Conservation (phyloP, 2,797 vertebrate genomes). For the Vipera latastei region DNA sequence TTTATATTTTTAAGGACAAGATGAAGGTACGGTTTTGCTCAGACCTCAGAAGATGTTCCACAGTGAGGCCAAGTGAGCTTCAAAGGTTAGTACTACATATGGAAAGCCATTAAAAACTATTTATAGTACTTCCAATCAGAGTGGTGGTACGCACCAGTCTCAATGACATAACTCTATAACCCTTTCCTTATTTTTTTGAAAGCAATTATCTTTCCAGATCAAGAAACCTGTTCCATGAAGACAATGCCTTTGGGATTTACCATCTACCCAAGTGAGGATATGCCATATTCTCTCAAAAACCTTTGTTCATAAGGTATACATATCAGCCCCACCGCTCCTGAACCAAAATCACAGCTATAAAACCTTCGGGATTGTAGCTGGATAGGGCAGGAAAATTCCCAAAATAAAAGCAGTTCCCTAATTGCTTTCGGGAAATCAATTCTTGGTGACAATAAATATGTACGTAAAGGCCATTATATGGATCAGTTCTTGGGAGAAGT, state of each 20-base stretch:
- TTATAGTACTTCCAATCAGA: background rate
- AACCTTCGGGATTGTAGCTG: constrained; percentile 69
- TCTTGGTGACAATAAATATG: background rate
- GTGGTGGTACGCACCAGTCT: background rate
- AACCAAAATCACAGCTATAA: constrained; percentile 94
- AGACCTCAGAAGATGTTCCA: background rate
- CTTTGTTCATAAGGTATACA: constrained; percentile 75
- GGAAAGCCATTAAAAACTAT: background rate
- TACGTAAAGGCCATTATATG: background rate
- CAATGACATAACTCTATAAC: background rate
- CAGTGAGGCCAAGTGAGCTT: background rate
- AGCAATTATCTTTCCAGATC: constrained; percentile 50
- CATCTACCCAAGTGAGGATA: constrained; percentile 53
- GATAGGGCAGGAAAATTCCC: constrained; percentile 44
- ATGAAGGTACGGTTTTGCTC: background rate
- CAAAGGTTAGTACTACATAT: background rate
- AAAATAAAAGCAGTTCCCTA: constrained; percentile 53
- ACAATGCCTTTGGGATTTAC: constrained; percentile 48
- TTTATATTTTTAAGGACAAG: background rate
- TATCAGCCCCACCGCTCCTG: constrained; percentile 82
- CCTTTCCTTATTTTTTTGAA: background rate
- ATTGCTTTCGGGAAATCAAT: constrained; percentile 46
- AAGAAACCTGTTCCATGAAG: constrained; percentile 64
- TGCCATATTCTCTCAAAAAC: constrained; percentile 36
- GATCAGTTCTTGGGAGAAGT: constrained; percentile 5